Conservation (phyloP, 2,113 vertebrate species). For the Pseudorhombus dupliciocellatus region DNA sequence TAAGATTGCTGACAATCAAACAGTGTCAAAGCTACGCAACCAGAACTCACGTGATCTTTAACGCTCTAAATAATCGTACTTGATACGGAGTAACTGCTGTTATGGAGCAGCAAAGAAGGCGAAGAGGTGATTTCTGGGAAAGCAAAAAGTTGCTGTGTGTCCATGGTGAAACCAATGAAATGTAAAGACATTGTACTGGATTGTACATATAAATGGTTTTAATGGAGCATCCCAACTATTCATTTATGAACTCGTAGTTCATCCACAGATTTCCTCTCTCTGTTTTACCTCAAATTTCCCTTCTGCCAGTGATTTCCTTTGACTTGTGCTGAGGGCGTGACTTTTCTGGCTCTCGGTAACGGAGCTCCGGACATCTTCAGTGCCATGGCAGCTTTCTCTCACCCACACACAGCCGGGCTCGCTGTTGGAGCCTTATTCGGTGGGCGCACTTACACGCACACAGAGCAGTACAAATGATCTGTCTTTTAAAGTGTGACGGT, state of each 20-base stretch:
- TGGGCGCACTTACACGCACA: slow-evolving; percentile 50
- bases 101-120: too few species aligned
- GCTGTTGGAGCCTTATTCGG: slow-evolving; percentile 94
- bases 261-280: not conserved
- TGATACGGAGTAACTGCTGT: too few species aligned
- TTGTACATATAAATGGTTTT: too few species aligned
- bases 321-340: slow-evolving; percentile 89
- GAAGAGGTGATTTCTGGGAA: too few species aligned
- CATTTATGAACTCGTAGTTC: not conserved
- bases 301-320: slow-evolving; percentile 72
- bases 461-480: not conserved
- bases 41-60: too few species aligned
- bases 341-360: slow-evolving; percentile 95
- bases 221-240: too few species aligned
- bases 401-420: slow-evolving; percentile 89
- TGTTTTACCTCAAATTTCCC: not conserved
- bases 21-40: too few species aligned
- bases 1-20: too few species aligned
- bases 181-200: too few species aligned
- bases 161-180: too few species aligned
- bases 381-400: slow-evolving; percentile 91
- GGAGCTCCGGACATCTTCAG: slow-evolving; percentile 98
- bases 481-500: not conserved
- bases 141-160: too few species aligned
- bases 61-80: too few species aligned